Evolutionary conservation across 2,797 vertebrate species (phyloP).

Genomic region (Masticophis lateralis): DNA sequence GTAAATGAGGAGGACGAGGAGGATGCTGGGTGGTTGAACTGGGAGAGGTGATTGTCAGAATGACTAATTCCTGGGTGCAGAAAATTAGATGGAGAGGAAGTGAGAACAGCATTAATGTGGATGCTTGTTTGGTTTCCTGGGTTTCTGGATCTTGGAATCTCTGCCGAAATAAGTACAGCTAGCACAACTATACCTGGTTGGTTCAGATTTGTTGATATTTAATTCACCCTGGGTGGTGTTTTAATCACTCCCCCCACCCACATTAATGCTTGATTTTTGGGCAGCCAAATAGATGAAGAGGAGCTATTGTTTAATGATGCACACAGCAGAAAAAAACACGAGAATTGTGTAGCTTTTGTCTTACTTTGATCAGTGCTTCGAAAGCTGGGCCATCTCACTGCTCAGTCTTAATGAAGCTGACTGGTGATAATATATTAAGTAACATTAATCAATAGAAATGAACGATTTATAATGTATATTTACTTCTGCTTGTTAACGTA

Average conservation of each 20-base stretch:
- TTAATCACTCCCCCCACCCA: not conserved
- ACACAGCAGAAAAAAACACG: not conserved
- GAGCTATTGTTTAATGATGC: not conserved
- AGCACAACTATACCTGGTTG: not conserved
- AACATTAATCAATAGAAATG: not conserved
- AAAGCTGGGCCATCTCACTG: not conserved
- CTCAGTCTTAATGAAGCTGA: not conserved
- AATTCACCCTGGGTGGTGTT: not conserved
- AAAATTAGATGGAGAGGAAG: not conserved
- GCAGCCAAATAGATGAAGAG: not conserved
- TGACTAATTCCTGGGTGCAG: not conserved
- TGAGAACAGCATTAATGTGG: not conserved
- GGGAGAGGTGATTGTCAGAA: fast-evolving
- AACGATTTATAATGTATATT: not conserved
- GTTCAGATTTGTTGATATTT: not conserved
- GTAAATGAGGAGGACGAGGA: conserved; percentile 67
- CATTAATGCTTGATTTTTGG: not conserved
- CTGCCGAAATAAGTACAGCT: not conserved
- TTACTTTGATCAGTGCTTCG: not conserved
- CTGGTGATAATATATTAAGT: not conserved
- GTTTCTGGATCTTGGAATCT: not conserved
- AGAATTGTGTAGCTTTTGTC: not conserved
- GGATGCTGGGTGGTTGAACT: not conserved
- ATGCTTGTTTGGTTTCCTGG: not conserved
- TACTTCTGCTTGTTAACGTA: not conserved